Percentiles rank a stretch among this genome's conserved stretches.
These are phyloP conservation scores for Prunella strophiata DNA, from an alignment of 2,797 vertebrate species.

Conservation along the genomic window DNA sequence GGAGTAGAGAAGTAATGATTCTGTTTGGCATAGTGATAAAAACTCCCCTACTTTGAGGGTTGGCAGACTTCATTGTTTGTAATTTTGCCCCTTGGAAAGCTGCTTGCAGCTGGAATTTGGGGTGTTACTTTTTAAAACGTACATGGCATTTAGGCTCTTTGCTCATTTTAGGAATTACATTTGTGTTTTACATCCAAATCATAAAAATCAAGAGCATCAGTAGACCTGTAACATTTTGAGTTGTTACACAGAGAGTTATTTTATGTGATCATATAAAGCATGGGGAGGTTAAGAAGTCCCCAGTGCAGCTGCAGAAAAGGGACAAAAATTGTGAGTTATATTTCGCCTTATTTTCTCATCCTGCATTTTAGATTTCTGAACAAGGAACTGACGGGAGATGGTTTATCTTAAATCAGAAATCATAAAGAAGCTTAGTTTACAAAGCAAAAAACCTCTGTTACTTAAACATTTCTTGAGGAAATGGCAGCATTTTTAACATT, in stretches of 20 bases:
- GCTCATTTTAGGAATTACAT: slow-evolving; percentile 1
- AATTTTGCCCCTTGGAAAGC: background rate
- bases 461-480: background rate
- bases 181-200: slow-evolving; percentile 16
- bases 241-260: slow-evolving; percentile 33
- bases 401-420: background rate
- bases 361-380: background rate
- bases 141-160: background rate
- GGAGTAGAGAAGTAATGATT: background rate
- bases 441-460: background rate
- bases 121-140: background rate
- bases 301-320: slow-evolving; percentile 1
- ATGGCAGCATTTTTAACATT: background rate
- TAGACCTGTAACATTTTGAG: slow-evolving; percentile 42
- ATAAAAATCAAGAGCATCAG: slow-evolving; percentile 33
- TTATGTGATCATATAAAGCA: slow-evolving; percentile 24
- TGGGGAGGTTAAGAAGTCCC: slow-evolving; percentile 39
- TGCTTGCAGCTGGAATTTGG: background rate
- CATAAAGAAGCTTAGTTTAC: background rate
- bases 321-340: background rate
- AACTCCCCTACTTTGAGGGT: background rate
- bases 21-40: background rate
- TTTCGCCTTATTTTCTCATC: background rate
- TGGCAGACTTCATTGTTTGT: background rate
- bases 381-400: background rate